phyloP scores from a whole-genome alignment of 2,888 invertebrate genomes.

The Phengaris alcon region DNA sequence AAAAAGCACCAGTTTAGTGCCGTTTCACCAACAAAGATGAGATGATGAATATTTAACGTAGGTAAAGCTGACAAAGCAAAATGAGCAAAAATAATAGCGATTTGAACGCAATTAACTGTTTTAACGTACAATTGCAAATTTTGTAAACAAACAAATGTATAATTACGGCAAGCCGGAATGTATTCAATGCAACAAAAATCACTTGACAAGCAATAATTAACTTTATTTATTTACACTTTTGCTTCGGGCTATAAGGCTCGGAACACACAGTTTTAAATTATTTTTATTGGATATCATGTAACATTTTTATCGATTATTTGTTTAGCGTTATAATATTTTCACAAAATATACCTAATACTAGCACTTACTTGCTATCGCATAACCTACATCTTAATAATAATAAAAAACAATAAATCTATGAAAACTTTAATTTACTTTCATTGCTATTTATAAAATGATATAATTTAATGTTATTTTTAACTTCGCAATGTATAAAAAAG shows the following conservation, averaged over 20 bases:
- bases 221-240: constrained; percentile 69
- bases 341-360: too few relatives aligned
- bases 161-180: constrained; percentile 14
- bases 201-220: constrained; percentile 71
- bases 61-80: constrained; percentile 8
- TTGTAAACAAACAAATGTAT: constrained; percentile 32
- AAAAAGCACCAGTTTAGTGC: not conserved
- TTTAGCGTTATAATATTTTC: too few relatives aligned
- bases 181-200: constrained; percentile 56
- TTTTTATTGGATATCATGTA: not conserved
- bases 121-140: constrained; percentile 27
- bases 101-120: constrained; percentile 15
- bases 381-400: too few relatives aligned
- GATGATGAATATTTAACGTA: constrained; percentile 2
- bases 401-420: too few relatives aligned
- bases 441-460: too few relatives aligned
- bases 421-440: too few relatives aligned
- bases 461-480: too few relatives aligned
- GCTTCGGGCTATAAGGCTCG: constrained; percentile 47
- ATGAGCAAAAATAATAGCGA: constrained; percentile 14
- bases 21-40: not conserved
- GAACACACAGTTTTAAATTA: constrained; percentile 39
- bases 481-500: too few relatives aligned
- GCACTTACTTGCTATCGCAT: too few relatives aligned
- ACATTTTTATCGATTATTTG: too few relatives aligned